Base-by-base conservation (phyloP, 2,888 invertebrate species). In the Pristionchus entomophagus region DNA sequence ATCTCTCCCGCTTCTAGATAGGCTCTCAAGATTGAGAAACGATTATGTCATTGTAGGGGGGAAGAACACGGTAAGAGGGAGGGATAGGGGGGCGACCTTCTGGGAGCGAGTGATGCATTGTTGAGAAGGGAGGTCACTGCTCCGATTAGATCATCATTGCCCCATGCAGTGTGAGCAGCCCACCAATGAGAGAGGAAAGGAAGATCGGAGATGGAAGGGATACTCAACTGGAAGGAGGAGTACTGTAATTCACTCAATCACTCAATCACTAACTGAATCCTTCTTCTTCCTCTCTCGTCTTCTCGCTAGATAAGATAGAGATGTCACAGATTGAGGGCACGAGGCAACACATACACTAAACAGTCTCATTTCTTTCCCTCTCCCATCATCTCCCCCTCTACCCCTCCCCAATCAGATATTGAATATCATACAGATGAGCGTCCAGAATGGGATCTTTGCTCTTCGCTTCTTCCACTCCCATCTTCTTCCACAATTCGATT, bases 401-500 rank as follows among this genome's bases (percentile, higher is more conserved):
- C n/a, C n/a, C n/a, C n/a, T n/a, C n/a, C n/a, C n/a, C 45, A 10
- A 45, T 14, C 14, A 45, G 6, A 6, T 45, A 45, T 22, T n/a
- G 19, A 5, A 69, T 69, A 14, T 10, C 69, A 12, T 32, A 69
- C 69, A 38, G 38, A 38, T 69, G 69, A 8, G 69, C 69, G 8
- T 69, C 69, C 22, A 69, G n/a, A 22, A 69, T 69, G 19, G 69
- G 69, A 41, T 69, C 69, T 22, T 69, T 69, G 69, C 38, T 69
- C 69, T 69, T 69, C 69, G 69, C 2, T 38, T 69, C 19, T 19
- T 69, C 41, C 1, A 69, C 38, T 41, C 69, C 69, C 38, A 41
- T 69, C 41, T 69, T 69, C 69, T 69, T 22, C 35, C 17, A 35
- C 38, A 69, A 41, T 22, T 22, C 38, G 38, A 69, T 69, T 22